A percentile compares a stretch with the other conserved stretches of the same genome.
These are phyloP conservation scores for Actias luna DNA, from an alignment of 2,888 invertebrate species.

Conservation along the genomic window DNA sequence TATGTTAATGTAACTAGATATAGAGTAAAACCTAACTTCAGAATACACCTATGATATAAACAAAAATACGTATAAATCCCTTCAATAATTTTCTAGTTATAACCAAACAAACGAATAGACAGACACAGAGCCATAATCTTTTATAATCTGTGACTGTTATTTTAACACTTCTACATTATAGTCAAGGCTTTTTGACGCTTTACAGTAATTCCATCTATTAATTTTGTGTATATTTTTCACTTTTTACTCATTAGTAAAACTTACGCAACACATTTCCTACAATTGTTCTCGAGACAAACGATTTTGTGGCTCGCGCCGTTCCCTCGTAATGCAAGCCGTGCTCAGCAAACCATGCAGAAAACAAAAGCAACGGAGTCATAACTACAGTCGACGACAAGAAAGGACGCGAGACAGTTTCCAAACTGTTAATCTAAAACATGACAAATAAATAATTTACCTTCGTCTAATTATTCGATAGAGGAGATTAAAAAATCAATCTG, in stretches of 20 bases:
- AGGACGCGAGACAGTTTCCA: slow-evolving; percentile 63
- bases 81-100: too few species aligned
- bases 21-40: too few species aligned
- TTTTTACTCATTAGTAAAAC: background rate
- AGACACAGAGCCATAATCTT: too few species aligned
- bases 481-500: slow-evolving; percentile 26
- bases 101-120: too few species aligned
- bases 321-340: slow-evolving; percentile 53
- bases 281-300: slow-evolving; percentile 38
- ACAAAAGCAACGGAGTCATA: slow-evolving; percentile 76
- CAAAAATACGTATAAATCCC: too few species aligned
- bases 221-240: background rate
- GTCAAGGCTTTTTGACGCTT: too few species aligned
- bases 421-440: slow-evolving; percentile 22
- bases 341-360: slow-evolving; percentile 72
- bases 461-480: slow-evolving; percentile 15
- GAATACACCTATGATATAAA: too few species aligned
- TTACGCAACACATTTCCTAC: background rate
- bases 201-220: background rate
- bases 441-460: background rate
- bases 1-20: too few species aligned
- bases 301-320: slow-evolving; percentile 55
- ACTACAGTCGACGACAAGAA: slow-evolving; percentile 76
- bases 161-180: too few species aligned
- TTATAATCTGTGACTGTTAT: too few species aligned